Base-by-base conservation (phyloP, 2,797 vertebrate species). In the Argentina silus region DNA sequence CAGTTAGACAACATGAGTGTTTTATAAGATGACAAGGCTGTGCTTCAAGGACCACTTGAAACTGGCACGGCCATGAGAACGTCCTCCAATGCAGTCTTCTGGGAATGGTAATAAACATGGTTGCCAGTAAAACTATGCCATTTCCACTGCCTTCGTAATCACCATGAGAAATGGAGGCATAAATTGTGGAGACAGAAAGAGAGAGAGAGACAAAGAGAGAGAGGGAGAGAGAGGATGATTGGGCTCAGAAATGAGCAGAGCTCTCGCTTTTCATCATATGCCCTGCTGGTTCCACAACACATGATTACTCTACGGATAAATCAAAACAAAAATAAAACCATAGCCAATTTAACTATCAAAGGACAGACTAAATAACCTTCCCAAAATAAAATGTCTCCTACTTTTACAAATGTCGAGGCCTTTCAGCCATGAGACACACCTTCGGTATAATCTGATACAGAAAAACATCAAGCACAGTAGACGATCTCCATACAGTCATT, bases 71-170 rank as follows among this genome's bases (percentile, higher is more conserved):
- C 21, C 45, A 48, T 50, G 19, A 36, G 45, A 21, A 17, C 1
- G 43, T 36, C 19, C 21, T 27, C 19, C 21, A 51, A 66, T 17
- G 23, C 7, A 55, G 36, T 64, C 12, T 36, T 9, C 17, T 50
- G 45, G 9, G 14, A 48, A n/a, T 19, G 15, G 36, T n/a, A 36
- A 3, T 4, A 21, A 15, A 69, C 19, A 21, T 10, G 51, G 7
- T 1, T 70, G 44, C 23, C 69, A 61, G 8, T 48, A 3, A 48
- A 44, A 12, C 7, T 3, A 21, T 63, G 47, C 4, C 10, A 42
- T 72, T 65, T 64, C 11, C 79, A 74, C 84, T 77, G 79, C 77
- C 60, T 86, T 67, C 67, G 65, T 76, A 75, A 67, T 56, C 42
- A 75, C 12, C 14, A 76, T 70, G 62, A 77, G 74, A 80, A 81